Evolutionary conservation across 2,113 vertebrate genomes (phyloP), one percentile per base, ranked within the genome.

Genomic region (Melanotaenia duboulayi): DNA sequence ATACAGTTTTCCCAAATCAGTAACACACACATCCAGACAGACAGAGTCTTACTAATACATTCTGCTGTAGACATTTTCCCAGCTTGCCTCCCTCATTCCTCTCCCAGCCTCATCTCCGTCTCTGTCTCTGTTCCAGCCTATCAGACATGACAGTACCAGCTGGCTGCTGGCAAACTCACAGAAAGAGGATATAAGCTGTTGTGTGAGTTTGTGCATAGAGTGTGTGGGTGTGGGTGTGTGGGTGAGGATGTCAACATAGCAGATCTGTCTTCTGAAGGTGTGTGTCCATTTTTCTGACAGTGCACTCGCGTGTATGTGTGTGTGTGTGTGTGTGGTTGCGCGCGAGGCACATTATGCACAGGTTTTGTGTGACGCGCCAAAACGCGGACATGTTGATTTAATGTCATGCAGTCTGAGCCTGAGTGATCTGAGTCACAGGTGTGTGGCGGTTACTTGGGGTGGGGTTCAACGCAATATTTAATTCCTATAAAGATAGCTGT

Each of bases 91-190:
- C 87, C 82, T 42, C 71, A 49, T 40, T 51, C 71, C 81, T 73
- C 84, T 81, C 74, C 86, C 84, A 66, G 81, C 74, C 84, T 81
- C 68, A 2, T 83, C 87, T 88, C 82, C 63, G 50, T 87, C 87
- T 90, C 90, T 86, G 87, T 87, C 87, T 91, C 87, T 92, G 90
- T 88, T 91, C 88, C 90, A 91, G 87, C 85, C 91, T 92, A 94
- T 92, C 88, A 92, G 92, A 92, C 92, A 91, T 90, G 92, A 94
- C 92, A 91, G 92, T 91, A 91, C 92, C 93, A 94, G 93, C 92
- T 94, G 92, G 89, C 92, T 91, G 82, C 80, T 87, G 90, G 91
- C 91, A 83, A 85, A 87, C 76, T 71, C 88, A 72, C 80, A 82
- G 85, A 83, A 83, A 86, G 80, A 84, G 80, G 80, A 87, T 82